Evolutionary conservation across 2,888 invertebrate species (phyloP).

Genomic region (Coelopa pilipes): DNA sequence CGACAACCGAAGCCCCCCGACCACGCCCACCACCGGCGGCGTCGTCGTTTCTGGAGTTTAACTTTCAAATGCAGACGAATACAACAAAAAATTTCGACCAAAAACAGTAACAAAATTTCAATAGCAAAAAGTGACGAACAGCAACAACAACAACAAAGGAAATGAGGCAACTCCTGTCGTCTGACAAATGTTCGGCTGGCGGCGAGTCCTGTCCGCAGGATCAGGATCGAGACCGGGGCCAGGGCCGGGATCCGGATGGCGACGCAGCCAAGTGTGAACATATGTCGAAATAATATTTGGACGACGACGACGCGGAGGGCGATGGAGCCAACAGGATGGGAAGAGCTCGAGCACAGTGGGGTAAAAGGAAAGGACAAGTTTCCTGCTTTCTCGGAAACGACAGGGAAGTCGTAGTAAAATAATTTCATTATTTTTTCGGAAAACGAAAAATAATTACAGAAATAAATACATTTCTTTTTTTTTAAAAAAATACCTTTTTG

Average conservation of each 20-base stretch:
- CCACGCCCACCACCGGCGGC: background rate
- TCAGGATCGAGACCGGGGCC: background rate
- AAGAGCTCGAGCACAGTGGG: too few relatives aligned
- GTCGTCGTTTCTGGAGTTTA: conserved; percentile 12
- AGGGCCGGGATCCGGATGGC: conserved; percentile 23
- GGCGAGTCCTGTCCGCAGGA: background rate
- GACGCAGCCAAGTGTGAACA: conserved; percentile 33
- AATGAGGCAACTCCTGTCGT: background rate
- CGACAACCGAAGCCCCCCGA: conserved; percentile 38
- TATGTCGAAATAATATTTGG: conserved; percentile 35
- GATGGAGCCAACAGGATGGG: background rate
- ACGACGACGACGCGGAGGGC: background rate
- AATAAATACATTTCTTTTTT: too few relatives aligned
- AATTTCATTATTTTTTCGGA: too few relatives aligned
- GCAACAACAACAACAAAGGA: background rate
- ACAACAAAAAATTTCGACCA: background rate
- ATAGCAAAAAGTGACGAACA: background rate
- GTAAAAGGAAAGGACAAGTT: too few relatives aligned
- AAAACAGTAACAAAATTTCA: background rate
- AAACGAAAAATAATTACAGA: too few relatives aligned
- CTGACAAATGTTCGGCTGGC: conserved; percentile 18
- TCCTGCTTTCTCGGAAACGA: too few relatives aligned
- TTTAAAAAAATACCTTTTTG: too few relatives aligned
- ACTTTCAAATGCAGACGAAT: conserved; percentile 29
- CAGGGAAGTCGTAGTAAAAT: too few relatives aligned